phyloP scores from a whole-genome alignment of 2,888 invertebrate species.

The Euphydryas editha region DNA sequence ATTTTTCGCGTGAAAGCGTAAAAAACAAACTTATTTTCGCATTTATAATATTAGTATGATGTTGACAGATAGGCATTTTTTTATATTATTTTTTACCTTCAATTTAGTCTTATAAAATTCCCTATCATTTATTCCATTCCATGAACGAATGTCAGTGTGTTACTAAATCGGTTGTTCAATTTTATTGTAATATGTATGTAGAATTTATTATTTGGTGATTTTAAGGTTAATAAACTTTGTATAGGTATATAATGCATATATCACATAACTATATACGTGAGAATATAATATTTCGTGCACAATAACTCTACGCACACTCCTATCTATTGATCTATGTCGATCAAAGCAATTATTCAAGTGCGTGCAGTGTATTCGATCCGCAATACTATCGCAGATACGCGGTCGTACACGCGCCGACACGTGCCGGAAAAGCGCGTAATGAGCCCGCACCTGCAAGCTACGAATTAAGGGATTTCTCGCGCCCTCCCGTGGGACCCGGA shows the following conservation, averaged over 20 bases:
- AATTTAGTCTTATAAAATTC: too few relatives aligned
- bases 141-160: too few relatives aligned
- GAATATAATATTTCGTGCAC: conserved; percentile 15
- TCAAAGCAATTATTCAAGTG: conserved; percentile 61
- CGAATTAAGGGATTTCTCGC: conserved; percentile 82
- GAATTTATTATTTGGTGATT: too few relatives aligned
- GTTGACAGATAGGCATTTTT: too few relatives aligned
- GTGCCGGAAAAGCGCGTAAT: conserved; percentile 78
- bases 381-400: conserved; percentile 59
- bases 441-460: conserved; percentile 80
- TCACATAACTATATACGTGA: neutral
- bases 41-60: too few relatives aligned
- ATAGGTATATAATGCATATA: neutral
- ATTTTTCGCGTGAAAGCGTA: too few relatives aligned
- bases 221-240: neutral
- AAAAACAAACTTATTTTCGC: too few relatives aligned
- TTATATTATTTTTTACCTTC: too few relatives aligned
- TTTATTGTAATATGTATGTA: too few relatives aligned
- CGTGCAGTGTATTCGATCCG: conserved; percentile 59
- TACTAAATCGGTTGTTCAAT: too few relatives aligned
- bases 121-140: too few relatives aligned
- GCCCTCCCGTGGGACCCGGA: conserved; percentile 80
- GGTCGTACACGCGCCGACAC: conserved; percentile 71
- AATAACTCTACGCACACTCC: conserved; percentile 37
- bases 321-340: conserved; percentile 52